phyloP scores from a whole-genome alignment of 2,888 invertebrate species.

The Tineola bisselliella region DNA sequence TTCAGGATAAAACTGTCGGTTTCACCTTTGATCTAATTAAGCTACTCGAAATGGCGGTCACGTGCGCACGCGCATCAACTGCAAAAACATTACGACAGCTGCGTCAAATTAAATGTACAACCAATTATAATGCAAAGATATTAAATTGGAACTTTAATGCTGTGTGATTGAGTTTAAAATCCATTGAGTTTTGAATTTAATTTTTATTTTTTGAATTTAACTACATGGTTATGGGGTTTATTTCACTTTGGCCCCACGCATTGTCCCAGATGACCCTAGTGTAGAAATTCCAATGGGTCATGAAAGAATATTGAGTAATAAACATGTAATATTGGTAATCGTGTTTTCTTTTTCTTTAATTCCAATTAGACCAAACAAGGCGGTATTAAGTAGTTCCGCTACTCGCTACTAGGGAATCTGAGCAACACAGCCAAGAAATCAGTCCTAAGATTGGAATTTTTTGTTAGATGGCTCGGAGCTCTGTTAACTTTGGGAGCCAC shows the following conservation, averaged over 20 bases:
- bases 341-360: no score
- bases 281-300: no score
- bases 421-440: no score
- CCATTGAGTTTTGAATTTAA: neutral
- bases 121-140: neutral
- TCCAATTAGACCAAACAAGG: no score
- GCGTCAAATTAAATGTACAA: conserved; percentile 7
- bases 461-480: no score
- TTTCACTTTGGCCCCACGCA: neutral
- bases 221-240: neutral
- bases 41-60: conserved; percentile 41
- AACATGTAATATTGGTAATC: no score
- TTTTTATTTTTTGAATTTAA: neutral
- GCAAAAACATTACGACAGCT: conserved; percentile 25
- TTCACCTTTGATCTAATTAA: conserved; percentile 56
- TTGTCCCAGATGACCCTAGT: neutral
- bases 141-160: neutral
- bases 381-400: no score
- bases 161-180: neutral
- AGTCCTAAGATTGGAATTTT: no score
- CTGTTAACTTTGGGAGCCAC: no score
- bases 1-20: conserved; percentile 11
- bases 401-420: no score
- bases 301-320: no score
- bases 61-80: conserved; percentile 33